Base-by-base conservation (phyloP, 1,140 invertebrate species). In the Rhysida immarginata region DNA sequence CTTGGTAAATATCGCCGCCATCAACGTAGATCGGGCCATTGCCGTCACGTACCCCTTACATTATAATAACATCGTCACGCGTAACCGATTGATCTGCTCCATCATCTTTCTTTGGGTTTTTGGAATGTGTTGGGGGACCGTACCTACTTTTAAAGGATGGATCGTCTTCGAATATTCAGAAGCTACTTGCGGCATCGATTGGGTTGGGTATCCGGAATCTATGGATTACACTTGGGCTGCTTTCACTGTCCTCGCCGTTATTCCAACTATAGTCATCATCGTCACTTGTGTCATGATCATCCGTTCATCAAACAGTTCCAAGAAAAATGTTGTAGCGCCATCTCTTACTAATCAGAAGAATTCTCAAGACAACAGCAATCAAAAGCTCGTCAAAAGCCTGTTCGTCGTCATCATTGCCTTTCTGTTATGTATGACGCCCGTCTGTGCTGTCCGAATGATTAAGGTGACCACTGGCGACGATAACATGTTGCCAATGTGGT, bases 21-120 rank as follows among this genome's bases (percentile, higher is more conserved):
- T 59, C 42, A 59, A 49, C 24, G 16, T 59, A 2, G 58, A 59
- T 48, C 21, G 58, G 18, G 54, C 50, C 0, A 41, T 56, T 11
- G 58, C 58, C 1, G 54, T 59, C 14, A 25, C 23, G 8, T 42
- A 53, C 42, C 58, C 58, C 2, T 24, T 59, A 1, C 46, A 48
- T 0, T 59, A 59, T 26, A 16, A 1, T 11, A 41, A n/a, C 13
- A 45, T 13, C 2, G 44, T 56, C 5, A 56, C 55, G 25, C 50
- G 45, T 0, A 2, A 1, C 2, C 54, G 25, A 26, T 23, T 35
- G 0, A 48, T 51, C 16, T 1, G 55, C 1, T 8, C 2, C 13
- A 2, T 56, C 21, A 1, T 1, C 2, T 41, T 2, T 2, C 5
- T 53, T 18, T 56, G 55, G 21, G 1, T 56, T 0, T 14, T 21